These are phyloP conservation scores for Hydrotaea diabolus DNA, from an alignment of 2,888 invertebrate species.

Conservation along the genomic window DNA sequence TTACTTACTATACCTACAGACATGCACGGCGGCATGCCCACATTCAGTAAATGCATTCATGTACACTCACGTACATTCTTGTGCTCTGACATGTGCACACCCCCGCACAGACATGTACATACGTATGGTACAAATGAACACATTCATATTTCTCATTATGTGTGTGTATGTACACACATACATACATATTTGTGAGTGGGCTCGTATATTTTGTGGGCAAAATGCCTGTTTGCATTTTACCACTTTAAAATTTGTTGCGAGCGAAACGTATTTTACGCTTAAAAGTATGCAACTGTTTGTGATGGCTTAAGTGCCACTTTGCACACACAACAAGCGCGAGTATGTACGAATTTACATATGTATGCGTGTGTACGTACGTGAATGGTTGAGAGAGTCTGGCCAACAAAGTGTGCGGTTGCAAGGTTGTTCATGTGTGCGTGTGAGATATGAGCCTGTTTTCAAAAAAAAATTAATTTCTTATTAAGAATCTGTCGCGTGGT, in stretches of 20 bases:
- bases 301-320: constrained; percentile 39
- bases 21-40: background rate
- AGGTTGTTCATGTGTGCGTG: background rate
- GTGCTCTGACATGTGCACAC: too few species aligned
- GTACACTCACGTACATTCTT: constrained; percentile 13
- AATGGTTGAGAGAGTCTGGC: background rate
- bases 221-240: constrained; percentile 27
- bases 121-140: too few species aligned
- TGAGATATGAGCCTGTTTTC: constrained; percentile 14
- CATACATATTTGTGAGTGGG: background rate
- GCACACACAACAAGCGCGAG: background rate
- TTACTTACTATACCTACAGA: background rate
- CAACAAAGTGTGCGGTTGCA: constrained; percentile 3
- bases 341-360: background rate
- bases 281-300: constrained; percentile 81
- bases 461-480: constrained; percentile 13
- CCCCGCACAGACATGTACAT: too few species aligned
- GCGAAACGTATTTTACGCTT: constrained; percentile 72
- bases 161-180: background rate
- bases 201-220: constrained; percentile 4
- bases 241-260: constrained; percentile 32
- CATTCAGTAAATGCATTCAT: background rate
- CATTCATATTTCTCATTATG: background rate
- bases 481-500: constrained; percentile 18
- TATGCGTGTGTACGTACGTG: background rate